Percentiles rank a stretch among this genome's conserved stretches.
Conservation (phyloP, 2,113 vertebrate species). For the Sylvicapra grimmia region DNA sequence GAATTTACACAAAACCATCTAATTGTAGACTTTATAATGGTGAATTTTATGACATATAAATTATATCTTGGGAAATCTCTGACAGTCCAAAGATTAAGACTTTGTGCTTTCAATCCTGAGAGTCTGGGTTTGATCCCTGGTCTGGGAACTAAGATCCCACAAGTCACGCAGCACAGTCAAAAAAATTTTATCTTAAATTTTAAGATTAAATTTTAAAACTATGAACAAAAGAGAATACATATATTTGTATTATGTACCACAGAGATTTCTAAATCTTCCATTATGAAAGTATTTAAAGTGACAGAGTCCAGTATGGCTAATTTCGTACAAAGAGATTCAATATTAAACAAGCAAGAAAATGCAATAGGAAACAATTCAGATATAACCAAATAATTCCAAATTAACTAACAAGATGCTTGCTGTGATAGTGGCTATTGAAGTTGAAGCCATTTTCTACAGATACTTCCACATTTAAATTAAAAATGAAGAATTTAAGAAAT, state of each 20-base stretch:
- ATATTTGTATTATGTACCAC: neutral
- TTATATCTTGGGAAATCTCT: neutral
- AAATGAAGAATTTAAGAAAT: neutral
- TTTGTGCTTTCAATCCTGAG: neutral
- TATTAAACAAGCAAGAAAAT: neutral
- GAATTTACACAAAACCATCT: neutral
- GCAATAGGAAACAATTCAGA: neutral
- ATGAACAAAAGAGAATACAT: neutral
- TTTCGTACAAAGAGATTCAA: neutral
- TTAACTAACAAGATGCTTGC: neutral
- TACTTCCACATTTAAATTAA: neutral
- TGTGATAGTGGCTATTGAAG: neutral
- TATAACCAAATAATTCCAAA: neutral
- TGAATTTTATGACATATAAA: neutral
- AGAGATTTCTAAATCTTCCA: neutral
- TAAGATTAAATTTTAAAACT: neutral
- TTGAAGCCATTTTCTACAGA: constrained; percentile 15
- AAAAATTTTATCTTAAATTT: neutral
- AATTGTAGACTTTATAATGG: neutral
- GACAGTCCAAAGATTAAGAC: neutral
- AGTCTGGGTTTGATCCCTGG: neutral
- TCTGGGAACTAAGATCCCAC: neutral
- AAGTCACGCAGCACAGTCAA: neutral
- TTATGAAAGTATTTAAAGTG: neutral
- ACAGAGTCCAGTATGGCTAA: neutral